Evolutionary conservation across 2,113 vertebrate species (phyloP).

Genomic region (Catharus minimus): DNA sequence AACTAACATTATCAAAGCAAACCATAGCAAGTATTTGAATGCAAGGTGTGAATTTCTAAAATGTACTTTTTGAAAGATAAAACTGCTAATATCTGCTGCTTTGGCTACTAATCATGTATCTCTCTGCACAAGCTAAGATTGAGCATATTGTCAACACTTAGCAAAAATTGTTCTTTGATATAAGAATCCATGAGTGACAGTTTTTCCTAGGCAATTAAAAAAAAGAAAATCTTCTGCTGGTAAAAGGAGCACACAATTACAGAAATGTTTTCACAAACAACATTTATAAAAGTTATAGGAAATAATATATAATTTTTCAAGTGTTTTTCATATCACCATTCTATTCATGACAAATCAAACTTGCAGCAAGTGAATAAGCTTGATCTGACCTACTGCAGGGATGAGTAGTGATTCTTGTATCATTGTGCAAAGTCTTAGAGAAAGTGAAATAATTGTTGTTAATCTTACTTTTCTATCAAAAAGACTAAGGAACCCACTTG

Average conservation of each 20-base stretch:
- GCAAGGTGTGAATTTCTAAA: neutral
- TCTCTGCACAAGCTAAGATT: neutral
- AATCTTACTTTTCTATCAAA: slow-evolving; percentile 29
- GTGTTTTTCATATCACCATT: neutral
- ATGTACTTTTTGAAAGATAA: neutral
- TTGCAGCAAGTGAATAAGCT: neutral
- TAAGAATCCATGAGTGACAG: neutral
- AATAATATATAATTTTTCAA: neutral
- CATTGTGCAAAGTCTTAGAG: neutral
- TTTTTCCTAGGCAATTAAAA: neutral
- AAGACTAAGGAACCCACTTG: slow-evolving; percentile 1
- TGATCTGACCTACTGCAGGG: neutral
- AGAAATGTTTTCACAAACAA: neutral
- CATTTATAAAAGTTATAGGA: neutral
- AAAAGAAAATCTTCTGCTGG: neutral
- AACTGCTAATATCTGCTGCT: neutral
- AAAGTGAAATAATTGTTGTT: slow-evolving; percentile 40
- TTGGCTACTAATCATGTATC: neutral
- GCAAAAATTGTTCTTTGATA: neutral
- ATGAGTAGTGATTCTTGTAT: neutral
- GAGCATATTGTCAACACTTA: neutral
- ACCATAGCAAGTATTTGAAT: neutral
- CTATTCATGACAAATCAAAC: neutral
- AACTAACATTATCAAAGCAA: neutral
- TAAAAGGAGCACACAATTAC: neutral